Evolutionary conservation across 2,888 invertebrate species (phyloP), one percentile per base, ranked within the genome.

Genomic region (Strigamia transsilvanica): DNA sequence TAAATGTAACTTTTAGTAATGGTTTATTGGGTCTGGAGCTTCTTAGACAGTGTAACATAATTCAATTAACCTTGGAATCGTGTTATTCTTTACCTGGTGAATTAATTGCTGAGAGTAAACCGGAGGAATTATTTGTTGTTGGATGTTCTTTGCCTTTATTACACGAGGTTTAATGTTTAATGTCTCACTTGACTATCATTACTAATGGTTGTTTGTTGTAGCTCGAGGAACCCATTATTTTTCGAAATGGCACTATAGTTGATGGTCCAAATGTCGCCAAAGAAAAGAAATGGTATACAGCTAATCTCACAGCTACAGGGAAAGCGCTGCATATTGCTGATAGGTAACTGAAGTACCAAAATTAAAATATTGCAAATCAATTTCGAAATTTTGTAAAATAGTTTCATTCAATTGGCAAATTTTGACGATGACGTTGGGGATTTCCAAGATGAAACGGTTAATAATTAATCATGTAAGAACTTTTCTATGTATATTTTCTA

Each of bases 231-330:
- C 32, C 12, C 13, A 32, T 73, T 23, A 12, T 73, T n/a, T 73
- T 73, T 73, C 73, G 73, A 32, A 73, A 73, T 73, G 73, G 73
- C 4, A 73, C 13, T n/a, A 13, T 73, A 73, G 73, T 27, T 27
- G n/a, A 27, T 5, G 13, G 13, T 73, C 73, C 4, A 15, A 73
- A 10, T 18, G 0, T 0, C 4, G 12, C 6, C 15, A 15, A 32
- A 73, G 73, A 73, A 21, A 73, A 27, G 4, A 13, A 73, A 18
- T 73, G 73, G 73, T 73, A 73, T 18, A 18, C 23, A 73, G 27
- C 73, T 73, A 21, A 4, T 32, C 6, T 18, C n/a, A 27, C 73
- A 3, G 23, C 32, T 13, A 73, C 32, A 10, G 73, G 73, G 32
- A 73, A 73, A 46, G 46, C 46, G 12, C 46, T 46, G 15, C n/a